Evolutionary conservation across 2,797 vertebrate species (phyloP).

Genomic region (Coregonus sp.): DNA sequence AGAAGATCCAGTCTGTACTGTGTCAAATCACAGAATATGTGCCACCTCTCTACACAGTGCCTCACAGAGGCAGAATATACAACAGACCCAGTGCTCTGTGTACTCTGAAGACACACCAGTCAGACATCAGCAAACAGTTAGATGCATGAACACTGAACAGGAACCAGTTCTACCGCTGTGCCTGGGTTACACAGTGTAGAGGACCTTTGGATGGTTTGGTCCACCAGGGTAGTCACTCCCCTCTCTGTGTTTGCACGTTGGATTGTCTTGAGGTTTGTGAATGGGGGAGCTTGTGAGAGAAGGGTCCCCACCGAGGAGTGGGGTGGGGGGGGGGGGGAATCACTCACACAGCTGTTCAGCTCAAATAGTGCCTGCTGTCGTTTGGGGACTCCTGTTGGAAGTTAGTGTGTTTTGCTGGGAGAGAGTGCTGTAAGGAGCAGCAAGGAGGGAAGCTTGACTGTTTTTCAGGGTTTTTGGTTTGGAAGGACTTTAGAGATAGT

Average conservation of each 20-base stretch:
- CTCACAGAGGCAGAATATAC: background rate
- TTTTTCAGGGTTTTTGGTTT: background rate
- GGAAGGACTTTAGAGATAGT: background rate
- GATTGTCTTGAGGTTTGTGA: background rate
- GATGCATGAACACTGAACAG: background rate
- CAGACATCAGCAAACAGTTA: background rate
- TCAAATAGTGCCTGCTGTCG: slow-evolving; percentile 10
- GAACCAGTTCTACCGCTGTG: background rate
- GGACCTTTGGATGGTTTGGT: slow-evolving; percentile 1
- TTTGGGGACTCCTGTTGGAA: slow-evolving; percentile 4
- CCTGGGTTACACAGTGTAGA: background rate
- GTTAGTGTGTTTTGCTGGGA: background rate
- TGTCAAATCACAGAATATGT: background rate
- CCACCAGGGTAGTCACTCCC: background rate
- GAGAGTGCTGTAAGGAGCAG: background rate
- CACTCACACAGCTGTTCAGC: slow-evolving; percentile 38
- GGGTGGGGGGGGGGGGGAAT: background rate
- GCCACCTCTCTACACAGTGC: background rate
- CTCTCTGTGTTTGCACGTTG: background rate
- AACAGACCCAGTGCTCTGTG: background rate
- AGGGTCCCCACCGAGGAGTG: background rate
- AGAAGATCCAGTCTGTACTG: background rate
- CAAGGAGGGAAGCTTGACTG: background rate
- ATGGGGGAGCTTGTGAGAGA: background rate
- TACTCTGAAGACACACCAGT: slow-evolving; percentile 7